phyloP scores from a whole-genome alignment of 2,797 vertebrate genomes.

The Oreochromis grahami region DNA sequence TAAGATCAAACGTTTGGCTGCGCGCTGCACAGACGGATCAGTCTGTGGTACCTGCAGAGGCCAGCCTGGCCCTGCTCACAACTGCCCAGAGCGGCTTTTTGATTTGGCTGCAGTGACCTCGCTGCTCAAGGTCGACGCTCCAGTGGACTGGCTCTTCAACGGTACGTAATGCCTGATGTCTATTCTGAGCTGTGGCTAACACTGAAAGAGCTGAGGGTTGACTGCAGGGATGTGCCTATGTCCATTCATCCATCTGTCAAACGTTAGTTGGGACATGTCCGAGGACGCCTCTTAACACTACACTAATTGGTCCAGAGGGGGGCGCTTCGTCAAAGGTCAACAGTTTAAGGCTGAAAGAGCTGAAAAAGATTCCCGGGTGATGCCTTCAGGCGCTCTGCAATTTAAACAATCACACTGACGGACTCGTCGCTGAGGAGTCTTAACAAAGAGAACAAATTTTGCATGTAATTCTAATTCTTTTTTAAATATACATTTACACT shows the following conservation, averaged over 20 bases:
- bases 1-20: constrained; percentile 31
- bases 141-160: neutral
- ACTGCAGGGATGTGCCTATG: neutral
- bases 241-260: neutral
- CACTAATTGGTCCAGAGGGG: neutral
- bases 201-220: neutral
- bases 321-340: neutral
- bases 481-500: neutral
- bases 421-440: neutral
- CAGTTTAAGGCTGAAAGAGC: neutral
- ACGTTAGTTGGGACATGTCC: neutral
- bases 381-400: neutral
- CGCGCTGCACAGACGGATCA: neutral
- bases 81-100: neutral
- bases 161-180: neutral
- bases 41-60: neutral
- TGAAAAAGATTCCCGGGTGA: neutral
- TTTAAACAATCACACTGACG: neutral
- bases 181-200: neutral
- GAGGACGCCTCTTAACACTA: neutral
- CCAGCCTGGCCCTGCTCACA: neutral
- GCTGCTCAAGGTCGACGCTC: constrained; percentile 7
- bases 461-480: neutral
- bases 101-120: neutral
- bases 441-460: neutral